These are phyloP conservation scores for Drosophila mimica DNA, from an alignment of 2,888 invertebrate genomes.

Conservation along the genomic window DNA sequence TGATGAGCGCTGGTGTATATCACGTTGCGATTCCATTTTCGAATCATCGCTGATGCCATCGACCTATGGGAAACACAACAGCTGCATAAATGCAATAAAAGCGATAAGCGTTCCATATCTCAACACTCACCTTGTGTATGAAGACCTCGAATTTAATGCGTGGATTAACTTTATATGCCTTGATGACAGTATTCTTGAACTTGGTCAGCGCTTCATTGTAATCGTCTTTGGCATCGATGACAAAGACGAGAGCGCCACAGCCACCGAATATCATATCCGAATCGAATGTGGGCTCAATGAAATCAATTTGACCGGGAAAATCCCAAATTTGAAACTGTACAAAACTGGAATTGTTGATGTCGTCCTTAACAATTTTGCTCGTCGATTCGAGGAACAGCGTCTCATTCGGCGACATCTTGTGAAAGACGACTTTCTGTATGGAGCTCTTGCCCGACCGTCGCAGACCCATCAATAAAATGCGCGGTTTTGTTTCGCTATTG, in stretches of 20 bases:
- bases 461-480: constrained; percentile 97
- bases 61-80: constrained; percentile 86
- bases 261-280: constrained; percentile 98
- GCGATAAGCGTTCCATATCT: constrained; percentile 23
- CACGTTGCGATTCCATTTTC: constrained; percentile 99
- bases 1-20: constrained; percentile 98
- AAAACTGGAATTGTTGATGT: constrained; percentile 97
- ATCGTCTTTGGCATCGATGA: constrained; percentile 99
- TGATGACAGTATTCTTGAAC: constrained; percentile 96
- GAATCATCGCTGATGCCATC: constrained; percentile 99
- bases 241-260: constrained; percentile 98
- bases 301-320: constrained; percentile 99
- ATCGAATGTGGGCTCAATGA: constrained; percentile 98
- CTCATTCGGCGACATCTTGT: constrained; percentile 99
- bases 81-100: constrained; percentile 8
- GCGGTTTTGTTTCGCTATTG: constrained; percentile 89
- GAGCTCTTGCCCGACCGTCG: constrained; percentile 99
- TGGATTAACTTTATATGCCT: constrained; percentile 97
- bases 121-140: constrained; percentile 93
- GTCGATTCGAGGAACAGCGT: constrained; percentile 99
- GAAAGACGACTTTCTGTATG: constrained; percentile 99
- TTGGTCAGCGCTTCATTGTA: constrained; percentile 97
- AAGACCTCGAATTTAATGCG: constrained; percentile 99
- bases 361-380: constrained; percentile 99
- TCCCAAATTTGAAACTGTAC: constrained; percentile 99